Evolutionary conservation across 2,797 vertebrate species (phyloP), one percentile per base, ranked within the genome.

Genomic region (Semotilus atromaculatus): DNA sequence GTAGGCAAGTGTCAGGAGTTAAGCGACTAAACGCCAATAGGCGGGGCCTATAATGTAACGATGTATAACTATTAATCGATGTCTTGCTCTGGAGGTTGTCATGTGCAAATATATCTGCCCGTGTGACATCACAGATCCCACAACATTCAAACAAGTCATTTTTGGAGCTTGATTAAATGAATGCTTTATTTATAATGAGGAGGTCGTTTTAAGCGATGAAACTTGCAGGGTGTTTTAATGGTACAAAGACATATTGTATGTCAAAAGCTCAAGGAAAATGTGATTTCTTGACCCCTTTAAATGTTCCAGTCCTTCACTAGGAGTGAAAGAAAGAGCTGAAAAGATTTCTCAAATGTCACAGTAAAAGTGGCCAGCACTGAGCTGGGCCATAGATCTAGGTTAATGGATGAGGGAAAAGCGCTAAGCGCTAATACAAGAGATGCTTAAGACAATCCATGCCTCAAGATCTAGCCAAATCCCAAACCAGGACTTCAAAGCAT

Each of bases 401-500:
- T 94, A 93, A 95, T 91, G 91, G 92, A 93, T 90, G 92, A 4
- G 38, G 8, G 9, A 11, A 91, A 90, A 89, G 91, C 10, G 80
- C 77, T 55, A 72, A 76, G 88, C 91, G 87, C 76, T 93, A 92
- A 93, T 92, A 88, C 91, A 90, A 60, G 88, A 40, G 7, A 89
- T 23, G 86, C 90, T 93, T 92, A 91, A 92, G 88, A 91, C 88
- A 89, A 93, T 91, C 92, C 89, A 90, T 89, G 88, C 87, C 73
- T 93, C 88, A 88, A 91, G 91, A 92, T 93, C 93, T 89, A 91
- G 86, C 90, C 89, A 92, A 94, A 94, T 93, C 91, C 91, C 71
- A 82, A 86, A 82, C 87, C 87, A 58, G 89, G 91, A 92, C 92
- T 93, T 92, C 89, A 93, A 91, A 93, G 91, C 85, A 84, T 76